A percentile compares a stretch with the other conserved stretches of the same genome.
These are phyloP conservation scores for Drosophila repletoides DNA, from an alignment of 1,140 invertebrate genomes.

Conservation along the genomic window DNA sequence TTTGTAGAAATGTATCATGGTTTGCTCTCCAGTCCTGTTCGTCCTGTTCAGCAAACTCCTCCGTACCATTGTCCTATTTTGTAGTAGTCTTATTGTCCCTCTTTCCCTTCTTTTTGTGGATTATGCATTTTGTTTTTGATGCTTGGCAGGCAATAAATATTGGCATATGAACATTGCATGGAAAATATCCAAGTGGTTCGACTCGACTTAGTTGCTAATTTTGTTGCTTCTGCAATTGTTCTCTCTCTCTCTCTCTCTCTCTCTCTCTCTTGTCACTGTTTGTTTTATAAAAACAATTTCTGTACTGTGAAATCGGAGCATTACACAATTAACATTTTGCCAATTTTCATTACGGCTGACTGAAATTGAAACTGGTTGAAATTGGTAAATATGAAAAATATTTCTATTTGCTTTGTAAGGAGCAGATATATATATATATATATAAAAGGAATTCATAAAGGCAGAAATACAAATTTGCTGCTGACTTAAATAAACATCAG, in stretches of 20 bases:
- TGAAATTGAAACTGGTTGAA: slow-evolving; percentile 15
- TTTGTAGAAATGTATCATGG: slow-evolving; percentile 21
- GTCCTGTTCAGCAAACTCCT: neutral
- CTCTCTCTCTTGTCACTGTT: slow-evolving; percentile 10
- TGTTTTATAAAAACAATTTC: slow-evolving; percentile 15
- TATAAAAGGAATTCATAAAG: neutral
- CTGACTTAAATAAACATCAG: slow-evolving; percentile 13
- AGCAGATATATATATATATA: neutral
- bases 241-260: too few species aligned
- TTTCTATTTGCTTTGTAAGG: slow-evolving; percentile 22
- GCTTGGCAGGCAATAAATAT: slow-evolving; percentile 36
- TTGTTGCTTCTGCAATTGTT: slow-evolving; percentile 28
- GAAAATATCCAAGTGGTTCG: slow-evolving; percentile 14
- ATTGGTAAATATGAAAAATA: slow-evolving; percentile 20
- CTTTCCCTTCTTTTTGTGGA: neutral
- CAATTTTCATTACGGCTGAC: slow-evolving; percentile 22
- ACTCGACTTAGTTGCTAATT: slow-evolving; percentile 22
- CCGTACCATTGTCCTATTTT: neutral
- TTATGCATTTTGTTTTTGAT: slow-evolving; percentile 28
- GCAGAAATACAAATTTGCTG: neutral
- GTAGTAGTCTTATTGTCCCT: neutral
- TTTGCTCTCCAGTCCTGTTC: slow-evolving; percentile 18
- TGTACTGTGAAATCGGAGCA: slow-evolving; percentile 3
- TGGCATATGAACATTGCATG: slow-evolving; percentile 43
- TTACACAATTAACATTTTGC: slow-evolving; percentile 30